These are phyloP conservation scores for Gallinago solitaria DNA, from an alignment of 2,797 vertebrate genomes.

Conservation along the genomic window DNA sequence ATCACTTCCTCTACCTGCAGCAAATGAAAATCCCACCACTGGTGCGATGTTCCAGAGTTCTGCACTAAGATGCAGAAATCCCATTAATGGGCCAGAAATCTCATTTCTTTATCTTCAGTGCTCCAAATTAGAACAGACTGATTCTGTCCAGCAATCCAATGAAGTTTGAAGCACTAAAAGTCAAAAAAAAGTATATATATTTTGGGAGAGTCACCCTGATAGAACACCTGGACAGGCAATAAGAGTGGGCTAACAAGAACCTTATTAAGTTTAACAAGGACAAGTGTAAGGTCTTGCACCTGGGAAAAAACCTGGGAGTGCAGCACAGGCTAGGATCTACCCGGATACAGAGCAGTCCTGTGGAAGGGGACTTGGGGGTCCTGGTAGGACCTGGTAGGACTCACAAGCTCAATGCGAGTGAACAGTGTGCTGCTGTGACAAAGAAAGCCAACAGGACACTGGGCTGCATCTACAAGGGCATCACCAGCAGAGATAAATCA, in stretches of 20 bases:
- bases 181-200: fast-evolving
- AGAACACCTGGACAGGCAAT: not conserved
- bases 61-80: not conserved
- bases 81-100: not conserved
- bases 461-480: not conserved
- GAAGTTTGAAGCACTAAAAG: not conserved
- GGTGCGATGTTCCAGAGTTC: not conserved
- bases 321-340: not conserved
- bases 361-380: not conserved
- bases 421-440: not conserved
- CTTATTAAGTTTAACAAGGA: not conserved
- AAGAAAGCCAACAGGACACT: not conserved
- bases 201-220: not conserved
- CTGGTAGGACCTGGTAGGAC: not conserved
- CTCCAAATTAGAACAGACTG: not conserved
- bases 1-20: not conserved
- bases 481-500: not conserved
- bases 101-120: not conserved
- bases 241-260: not conserved
- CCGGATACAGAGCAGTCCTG: not conserved
- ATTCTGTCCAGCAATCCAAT: not conserved
- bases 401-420: not conserved
- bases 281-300: not conserved
- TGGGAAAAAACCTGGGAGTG: not conserved
- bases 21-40: not conserved